Base-by-base conservation (phyloP, 2,888 invertebrate species). In the Glaucopsyche alexis region DNA sequence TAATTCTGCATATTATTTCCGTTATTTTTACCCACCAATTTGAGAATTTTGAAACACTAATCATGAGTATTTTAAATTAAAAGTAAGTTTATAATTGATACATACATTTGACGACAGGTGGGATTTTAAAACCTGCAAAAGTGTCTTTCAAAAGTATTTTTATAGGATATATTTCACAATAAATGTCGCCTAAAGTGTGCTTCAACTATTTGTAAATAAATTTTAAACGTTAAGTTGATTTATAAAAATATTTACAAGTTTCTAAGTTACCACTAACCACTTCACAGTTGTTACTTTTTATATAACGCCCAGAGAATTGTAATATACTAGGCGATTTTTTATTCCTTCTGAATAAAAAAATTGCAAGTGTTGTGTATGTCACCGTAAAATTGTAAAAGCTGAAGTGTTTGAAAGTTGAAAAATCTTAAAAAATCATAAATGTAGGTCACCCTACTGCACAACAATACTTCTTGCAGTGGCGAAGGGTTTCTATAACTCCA, bases 261-360 rank as follows among this genome's bases (percentile, higher is more conserved):
- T 60, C 11, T 38, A 60, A 60, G 60, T 60, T 38, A 60, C 60
- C 29, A 60, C 29, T 60, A 60, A 55, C 55, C 19, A 11, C n/a
- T 16, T 16, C 16, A 42, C 8, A 4, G 42, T 42, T 52, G 9
- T 52, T 9, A 52, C 19, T 19, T 19, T 55, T 55, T 55, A 7
- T 55, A 19, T 19, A 9, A 19, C 5, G 55, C 11, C 16, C 7
- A 42, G 42, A 19, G 8, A 16, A 16, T 55, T 19, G 11, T 9
- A 19, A 55, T 42, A 52, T 52, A 52, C 8, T 0, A 29, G 29
- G 29, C 29, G 29, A 29, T 0, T 29, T 29, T 29, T 29, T 29
- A 29, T 29, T 29, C 29, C 29, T 2, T 29, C 29, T 29, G 29
- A 29, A 3, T 1, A 29, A 29, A 29, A 29, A 29, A 29, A 1